These are phyloP conservation scores for Hydrozoanthus tunicans DNA, from an alignment of 64 coral and sea anemone genomes.

Conservation along the genomic window DNA sequence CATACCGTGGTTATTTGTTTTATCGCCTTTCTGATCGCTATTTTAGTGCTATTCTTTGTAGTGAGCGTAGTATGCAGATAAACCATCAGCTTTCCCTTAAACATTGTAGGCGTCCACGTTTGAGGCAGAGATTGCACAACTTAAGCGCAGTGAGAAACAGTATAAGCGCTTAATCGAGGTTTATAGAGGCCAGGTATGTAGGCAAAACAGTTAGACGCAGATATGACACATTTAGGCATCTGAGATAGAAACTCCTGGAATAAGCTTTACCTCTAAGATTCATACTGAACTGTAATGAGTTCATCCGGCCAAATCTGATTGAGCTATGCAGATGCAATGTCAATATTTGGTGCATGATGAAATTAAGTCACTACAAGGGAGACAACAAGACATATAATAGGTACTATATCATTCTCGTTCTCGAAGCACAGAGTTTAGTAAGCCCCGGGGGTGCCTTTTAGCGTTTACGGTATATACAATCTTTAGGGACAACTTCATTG, in stretches of 20 bases:
- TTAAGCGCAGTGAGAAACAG: conserved; percentile 45
- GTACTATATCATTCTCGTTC: too few species aligned
- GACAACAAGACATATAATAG: too few species aligned
- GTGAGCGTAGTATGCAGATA: not conserved
- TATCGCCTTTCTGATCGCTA: not conserved
- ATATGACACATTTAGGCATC: not conserved
- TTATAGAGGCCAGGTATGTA: conserved; percentile 61
- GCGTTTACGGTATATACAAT: too few species aligned
- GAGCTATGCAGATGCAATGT: not conserved
- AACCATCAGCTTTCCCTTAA: not conserved
- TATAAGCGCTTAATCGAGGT: conserved; percentile 49
- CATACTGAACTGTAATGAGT: not conserved
- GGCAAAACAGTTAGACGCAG: not conserved
- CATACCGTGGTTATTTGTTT: too few species aligned
- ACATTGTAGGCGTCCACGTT: conserved; percentile 25
- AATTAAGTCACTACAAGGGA: too few species aligned
- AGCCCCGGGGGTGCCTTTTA: too few species aligned
- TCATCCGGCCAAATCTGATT: not conserved
- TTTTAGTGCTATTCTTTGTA: not conserved
- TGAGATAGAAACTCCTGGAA: not conserved
- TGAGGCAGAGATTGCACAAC: conserved; percentile 38
- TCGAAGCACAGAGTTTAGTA: too few species aligned
- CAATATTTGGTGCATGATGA: not conserved
- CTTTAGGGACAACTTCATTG: too few species aligned
- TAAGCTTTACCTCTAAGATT: not conserved